Base-by-base conservation (phyloP, 2,797 vertebrate genomes). In the Eulemur rubriventer region DNA sequence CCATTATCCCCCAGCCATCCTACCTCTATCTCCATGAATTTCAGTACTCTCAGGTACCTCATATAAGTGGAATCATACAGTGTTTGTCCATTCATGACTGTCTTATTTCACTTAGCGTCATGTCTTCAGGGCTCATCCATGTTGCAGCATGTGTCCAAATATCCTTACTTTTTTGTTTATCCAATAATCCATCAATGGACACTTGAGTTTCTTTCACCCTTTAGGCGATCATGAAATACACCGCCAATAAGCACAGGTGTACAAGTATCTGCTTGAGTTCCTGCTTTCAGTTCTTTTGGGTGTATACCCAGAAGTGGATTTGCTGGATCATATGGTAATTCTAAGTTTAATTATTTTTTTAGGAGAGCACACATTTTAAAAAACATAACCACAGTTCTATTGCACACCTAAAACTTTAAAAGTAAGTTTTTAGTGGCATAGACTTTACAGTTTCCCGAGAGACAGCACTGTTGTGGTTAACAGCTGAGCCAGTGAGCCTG, bases 301-400 rank as follows among this genome's bases (percentile, higher is more conserved):
- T 73, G 2, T 17, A 14, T 83, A 3, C 16, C 57, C 20, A 79
- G 48, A 65, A 50, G 24, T 88, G 18, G 16, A 85, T 61, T 87
- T 89, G 12, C 38, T 82, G 43, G 18, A 59, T 67, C 35, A 28
- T 57, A 30, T 35, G 28, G 16, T 59, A 48, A 95, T 50, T 93
- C 57, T 67, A 11, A 93, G 52, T 95, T 92, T 65, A 92, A 41
- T 52, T 63, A 41, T 43, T 84, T n/a, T 92, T 91, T 85, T 33
- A 95, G 38, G 28, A 16, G 13, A 67, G 4, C 22, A 69, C 26
- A 81, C n/a, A 48, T 78, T 86, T 59, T 1, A 14, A 50, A 89
- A 86, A 89, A 10, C 0, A 69, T 22, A 81, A 55, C 28, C 28
- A 55, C 20, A 38, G 38, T 75, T 92, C 55, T 50, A 33, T 46